Percentiles rank a stretch among this genome's conserved stretches.
These are phyloP conservation scores for Sycophaga agraensis DNA, from an alignment of 1,140 invertebrate species.

Conservation along the genomic window DNA sequence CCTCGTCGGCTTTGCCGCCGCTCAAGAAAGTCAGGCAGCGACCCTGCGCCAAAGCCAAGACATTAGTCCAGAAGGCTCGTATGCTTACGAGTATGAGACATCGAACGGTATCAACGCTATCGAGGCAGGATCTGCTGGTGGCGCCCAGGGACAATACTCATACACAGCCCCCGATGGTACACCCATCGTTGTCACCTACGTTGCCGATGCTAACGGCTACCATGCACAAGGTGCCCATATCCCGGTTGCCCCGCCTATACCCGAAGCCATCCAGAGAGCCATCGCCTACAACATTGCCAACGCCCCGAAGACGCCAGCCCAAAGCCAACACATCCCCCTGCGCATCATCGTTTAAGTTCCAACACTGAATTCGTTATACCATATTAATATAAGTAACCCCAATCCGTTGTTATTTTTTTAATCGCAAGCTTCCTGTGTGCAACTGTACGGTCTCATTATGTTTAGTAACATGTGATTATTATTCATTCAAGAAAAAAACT, in stretches of 20 bases:
- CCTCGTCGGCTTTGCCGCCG: too few relatives aligned
- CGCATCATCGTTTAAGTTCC: too few relatives aligned
- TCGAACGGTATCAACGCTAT: constrained; percentile 64
- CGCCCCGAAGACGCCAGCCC: too few relatives aligned
- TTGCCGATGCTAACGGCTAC: constrained; percentile 63
- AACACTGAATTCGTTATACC: too few relatives aligned
- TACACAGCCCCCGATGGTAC: constrained; percentile 63
- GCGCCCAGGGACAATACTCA: constrained; percentile 56
- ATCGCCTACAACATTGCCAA: constrained; percentile 50
- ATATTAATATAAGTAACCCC: too few relatives aligned
- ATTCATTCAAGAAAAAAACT: too few relatives aligned
- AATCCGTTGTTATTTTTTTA: too few relatives aligned
- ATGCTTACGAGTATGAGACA: constrained; percentile 61
- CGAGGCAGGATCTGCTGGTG: constrained; percentile 58
- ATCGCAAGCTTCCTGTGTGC: too few relatives aligned
- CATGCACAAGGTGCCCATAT: constrained; percentile 60
- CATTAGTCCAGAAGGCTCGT: constrained; percentile 48
- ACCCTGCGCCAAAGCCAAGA: constrained; percentile 49
- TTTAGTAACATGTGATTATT: too few relatives aligned
- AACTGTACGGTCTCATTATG: too few relatives aligned
- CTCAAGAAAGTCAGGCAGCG: constrained; percentile 34
- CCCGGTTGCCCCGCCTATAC: constrained; percentile 55
- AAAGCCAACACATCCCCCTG: too few relatives aligned
- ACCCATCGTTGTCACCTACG: constrained; percentile 56
- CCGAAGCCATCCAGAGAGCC: constrained; percentile 52